Conservation (phyloP, 2,888 invertebrate species). For the Rhabditophanes sp. region DNA sequence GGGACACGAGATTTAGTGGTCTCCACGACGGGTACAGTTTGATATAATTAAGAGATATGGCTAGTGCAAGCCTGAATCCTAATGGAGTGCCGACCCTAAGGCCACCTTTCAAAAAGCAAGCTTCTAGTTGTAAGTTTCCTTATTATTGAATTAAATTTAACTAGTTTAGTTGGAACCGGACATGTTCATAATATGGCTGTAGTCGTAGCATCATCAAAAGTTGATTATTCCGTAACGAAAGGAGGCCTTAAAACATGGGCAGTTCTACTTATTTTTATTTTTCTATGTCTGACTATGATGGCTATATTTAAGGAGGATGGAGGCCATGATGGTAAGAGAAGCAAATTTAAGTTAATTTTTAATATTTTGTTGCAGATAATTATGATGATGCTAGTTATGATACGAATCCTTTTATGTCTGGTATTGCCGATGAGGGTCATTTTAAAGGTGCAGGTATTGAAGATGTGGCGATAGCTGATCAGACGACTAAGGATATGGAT, state of each 20-base stretch:
- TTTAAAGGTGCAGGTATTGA: too few species aligned
- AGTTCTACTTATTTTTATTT: slow-evolving; percentile 35
- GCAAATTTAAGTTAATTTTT: too few species aligned
- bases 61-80: too few species aligned
- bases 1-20: too few species aligned
- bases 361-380: too few species aligned
- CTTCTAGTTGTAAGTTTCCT: slow-evolving; percentile 19
- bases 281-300: slow-evolving; percentile 33
- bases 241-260: slow-evolving; percentile 38
- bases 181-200: slow-evolving; percentile 36
- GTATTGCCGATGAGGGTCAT: too few species aligned
- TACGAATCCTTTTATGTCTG: too few species aligned
- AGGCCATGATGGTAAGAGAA: too few species aligned
- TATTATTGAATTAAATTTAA: not conserved
- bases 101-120: slow-evolving; percentile 18
- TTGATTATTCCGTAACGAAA: slow-evolving; percentile 39
- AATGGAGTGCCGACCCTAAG: slow-evolving; percentile 5
- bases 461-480: too few species aligned
- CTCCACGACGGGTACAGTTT: too few species aligned
- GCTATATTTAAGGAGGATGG: slow-evolving; percentile 36
- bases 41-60: too few species aligned
- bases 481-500: slow-evolving; percentile 1
- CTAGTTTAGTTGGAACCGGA: slow-evolving; percentile 17
- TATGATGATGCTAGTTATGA: too few species aligned
- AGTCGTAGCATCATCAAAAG: slow-evolving; percentile 22